Conservation (phyloP, 2,113 vertebrate species). For the Oncorhynchus masou region DNA sequence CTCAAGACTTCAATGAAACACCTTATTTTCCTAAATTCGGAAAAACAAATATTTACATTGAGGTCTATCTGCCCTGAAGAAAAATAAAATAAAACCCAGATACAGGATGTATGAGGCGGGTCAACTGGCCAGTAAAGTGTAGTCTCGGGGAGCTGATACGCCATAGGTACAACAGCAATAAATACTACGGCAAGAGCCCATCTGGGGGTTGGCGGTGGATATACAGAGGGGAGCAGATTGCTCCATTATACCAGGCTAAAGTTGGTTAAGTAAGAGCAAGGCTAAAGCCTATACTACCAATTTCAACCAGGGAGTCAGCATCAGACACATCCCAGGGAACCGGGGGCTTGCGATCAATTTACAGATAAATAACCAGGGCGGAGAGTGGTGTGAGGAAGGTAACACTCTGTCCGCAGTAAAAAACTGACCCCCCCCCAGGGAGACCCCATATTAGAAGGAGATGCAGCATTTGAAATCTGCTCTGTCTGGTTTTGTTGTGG, state of each 20-base stretch:
- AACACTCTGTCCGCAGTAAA: neutral
- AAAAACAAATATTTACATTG: conserved; percentile 2
- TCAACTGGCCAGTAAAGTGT: conserved; percentile 35
- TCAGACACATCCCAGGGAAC: conserved; percentile 18
- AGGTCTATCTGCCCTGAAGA: conserved; percentile 9
- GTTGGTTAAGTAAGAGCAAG: conserved; percentile 11
- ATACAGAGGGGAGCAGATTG: conserved; percentile 27
- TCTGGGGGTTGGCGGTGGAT: neutral
- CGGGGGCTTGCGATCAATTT: conserved; percentile 30
- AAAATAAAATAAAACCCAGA: conserved; percentile 8
- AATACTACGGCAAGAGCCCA: conserved; percentile 30
- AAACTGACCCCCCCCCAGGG: neutral
- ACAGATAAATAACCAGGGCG: conserved; percentile 41
- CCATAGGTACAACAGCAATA: conserved; percentile 5
- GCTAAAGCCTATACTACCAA: conserved; percentile 6
- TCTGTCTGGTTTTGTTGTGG: conserved; percentile 20
- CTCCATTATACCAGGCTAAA: conserved; percentile 36
- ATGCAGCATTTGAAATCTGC: conserved; percentile 15
- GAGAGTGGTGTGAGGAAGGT: conserved; percentile 1
- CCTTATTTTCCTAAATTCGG: conserved; percentile 14
- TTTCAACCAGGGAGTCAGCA: conserved; percentile 17
- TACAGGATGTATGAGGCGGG: conserved; percentile 36
- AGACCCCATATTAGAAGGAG: conserved; percentile 20
- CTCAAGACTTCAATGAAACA: conserved; percentile 23
- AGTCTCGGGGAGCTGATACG: conserved; percentile 35